Evolutionary conservation across 2,113 vertebrate genomes (phyloP).

Genomic region (Tragelaphus imberbis): DNA sequence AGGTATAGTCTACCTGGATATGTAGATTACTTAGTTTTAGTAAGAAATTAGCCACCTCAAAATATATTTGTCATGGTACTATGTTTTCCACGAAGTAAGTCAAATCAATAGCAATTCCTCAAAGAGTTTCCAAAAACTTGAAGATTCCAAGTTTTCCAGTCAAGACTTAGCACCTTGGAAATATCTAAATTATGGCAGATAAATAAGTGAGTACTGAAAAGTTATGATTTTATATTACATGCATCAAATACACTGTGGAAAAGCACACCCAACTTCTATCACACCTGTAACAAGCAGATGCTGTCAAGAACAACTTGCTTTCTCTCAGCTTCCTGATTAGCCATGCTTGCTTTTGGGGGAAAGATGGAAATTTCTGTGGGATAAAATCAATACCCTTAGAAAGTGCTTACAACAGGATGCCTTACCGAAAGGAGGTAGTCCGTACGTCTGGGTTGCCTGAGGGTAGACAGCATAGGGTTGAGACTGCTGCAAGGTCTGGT

Average conservation of each 20-base stretch:
- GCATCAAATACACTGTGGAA: neutral
- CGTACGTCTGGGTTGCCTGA: conserved; percentile 92
- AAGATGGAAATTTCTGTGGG: neutral
- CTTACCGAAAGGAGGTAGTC: conserved; percentile 98
- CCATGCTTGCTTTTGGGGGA: neutral
- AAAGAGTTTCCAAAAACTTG: neutral
- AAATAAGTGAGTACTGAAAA: neutral
- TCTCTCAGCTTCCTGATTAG: neutral
- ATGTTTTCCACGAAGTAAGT: neutral
- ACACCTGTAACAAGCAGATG: neutral
- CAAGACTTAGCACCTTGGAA: neutral
- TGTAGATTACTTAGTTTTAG: neutral
- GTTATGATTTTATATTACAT: neutral
- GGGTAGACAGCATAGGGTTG: conserved; percentile 92
- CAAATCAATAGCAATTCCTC: neutral
- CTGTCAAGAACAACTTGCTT: neutral
- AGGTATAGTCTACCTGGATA: neutral
- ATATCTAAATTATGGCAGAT: neutral
- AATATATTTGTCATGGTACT: conserved; percentile 13
- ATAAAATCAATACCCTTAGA: conserved; percentile 4
- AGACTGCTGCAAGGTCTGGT: conserved; percentile 89
- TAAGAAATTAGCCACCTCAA: conserved; percentile 19
- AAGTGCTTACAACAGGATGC: neutral
- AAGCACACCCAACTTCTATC: neutral
- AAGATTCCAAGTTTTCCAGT: neutral